These are phyloP conservation scores for Drosophila seclusa DNA, from an alignment of 2,888 invertebrate species.

Conservation along the genomic window DNA sequence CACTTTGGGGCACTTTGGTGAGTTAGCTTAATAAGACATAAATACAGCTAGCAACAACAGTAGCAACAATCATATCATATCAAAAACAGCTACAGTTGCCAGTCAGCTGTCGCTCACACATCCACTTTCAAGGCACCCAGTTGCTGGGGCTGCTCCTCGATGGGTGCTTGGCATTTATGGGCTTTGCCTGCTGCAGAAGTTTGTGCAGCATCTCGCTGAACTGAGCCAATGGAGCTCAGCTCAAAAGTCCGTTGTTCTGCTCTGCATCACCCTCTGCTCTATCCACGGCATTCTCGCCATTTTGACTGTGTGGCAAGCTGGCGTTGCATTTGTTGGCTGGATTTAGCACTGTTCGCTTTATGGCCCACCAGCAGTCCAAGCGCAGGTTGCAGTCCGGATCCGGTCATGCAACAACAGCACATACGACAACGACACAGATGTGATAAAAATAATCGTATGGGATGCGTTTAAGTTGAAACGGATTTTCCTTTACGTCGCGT, in stretches of 20 bases:
- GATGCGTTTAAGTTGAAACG: conserved; percentile 72
- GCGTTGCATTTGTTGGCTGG: conserved; percentile 66
- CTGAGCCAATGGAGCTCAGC: conserved; percentile 9
- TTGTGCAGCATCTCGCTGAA: conserved; percentile 54
- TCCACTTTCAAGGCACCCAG: conserved; percentile 8
- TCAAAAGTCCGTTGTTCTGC: conserved; percentile 2
- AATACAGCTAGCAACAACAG: conserved; percentile 28
- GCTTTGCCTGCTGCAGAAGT: conserved; percentile 56
- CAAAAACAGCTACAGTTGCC: conserved; percentile 18
- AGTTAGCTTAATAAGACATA: conserved; percentile 52
- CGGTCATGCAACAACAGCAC: conserved; percentile 9
- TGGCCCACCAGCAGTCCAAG: conserved; percentile 60
- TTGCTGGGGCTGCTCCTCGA: conserved; percentile 32
- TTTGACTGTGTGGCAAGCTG: conserved; percentile 53
- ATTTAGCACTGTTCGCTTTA: conserved; percentile 72
- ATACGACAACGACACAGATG: conserved; percentile 29
- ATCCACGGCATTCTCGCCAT: conserved; percentile 17
- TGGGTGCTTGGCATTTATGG: conserved; percentile 77
- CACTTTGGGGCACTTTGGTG: conserved; percentile 42
- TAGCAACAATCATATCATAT: conserved; percentile 4
- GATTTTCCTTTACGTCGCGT: conserved; percentile 44
- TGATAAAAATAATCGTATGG: conserved; percentile 67
- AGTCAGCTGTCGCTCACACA: conserved; percentile 17
- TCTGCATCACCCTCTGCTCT: not conserved
- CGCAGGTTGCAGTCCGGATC: conserved; percentile 27